Percentiles rank a stretch among this genome's conserved stretches.
Evolutionary conservation across 2,888 invertebrate genomes (phyloP).

Genomic region (Acleris cristana): DNA sequence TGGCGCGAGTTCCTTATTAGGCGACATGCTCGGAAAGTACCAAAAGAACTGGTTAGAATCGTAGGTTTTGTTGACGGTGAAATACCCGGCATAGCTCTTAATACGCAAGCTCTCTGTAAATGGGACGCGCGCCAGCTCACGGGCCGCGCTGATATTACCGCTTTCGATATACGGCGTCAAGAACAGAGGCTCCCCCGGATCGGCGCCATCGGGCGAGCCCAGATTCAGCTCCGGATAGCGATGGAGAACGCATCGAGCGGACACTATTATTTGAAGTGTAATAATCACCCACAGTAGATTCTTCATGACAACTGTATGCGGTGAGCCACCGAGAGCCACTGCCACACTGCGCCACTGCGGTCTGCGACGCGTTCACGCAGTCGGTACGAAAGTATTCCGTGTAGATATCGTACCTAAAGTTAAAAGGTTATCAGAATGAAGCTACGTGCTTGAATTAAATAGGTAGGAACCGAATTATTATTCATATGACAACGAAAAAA

Average conservation of each 20-base stretch:
- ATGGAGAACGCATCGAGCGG: constrained; percentile 60
- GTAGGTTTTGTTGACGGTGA: constrained; percentile 91
- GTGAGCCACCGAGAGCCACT: background rate
- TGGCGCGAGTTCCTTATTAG: constrained; percentile 83
- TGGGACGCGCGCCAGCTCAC: constrained; percentile 79
- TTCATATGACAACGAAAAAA: too few relatives aligned
- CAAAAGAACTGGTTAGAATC: constrained; percentile 95
- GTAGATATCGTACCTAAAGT: too few relatives aligned
- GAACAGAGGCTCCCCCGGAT: constrained; percentile 86
- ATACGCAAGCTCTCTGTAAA: constrained; percentile 84
- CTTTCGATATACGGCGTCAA: constrained; percentile 89
- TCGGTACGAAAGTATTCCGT: too few relatives aligned
- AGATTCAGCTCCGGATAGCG: constrained; percentile 65
- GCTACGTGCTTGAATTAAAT: too few relatives aligned
- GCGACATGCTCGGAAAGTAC: constrained; percentile 91
- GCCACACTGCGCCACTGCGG: background rate
- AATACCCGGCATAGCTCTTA: constrained; percentile 90
- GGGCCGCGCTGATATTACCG: constrained; percentile 87
- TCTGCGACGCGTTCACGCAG: too few relatives aligned
- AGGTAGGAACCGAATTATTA: too few relatives aligned
- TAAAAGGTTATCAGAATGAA: too few relatives aligned
- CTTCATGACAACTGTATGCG: constrained; percentile 52
- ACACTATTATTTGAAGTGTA: constrained; percentile 50
- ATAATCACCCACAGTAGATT: constrained; percentile 48
- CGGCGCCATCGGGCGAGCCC: constrained; percentile 60